phyloP scores from a whole-genome alignment of 2,113 vertebrate species.

The Eurystomus gularis region DNA sequence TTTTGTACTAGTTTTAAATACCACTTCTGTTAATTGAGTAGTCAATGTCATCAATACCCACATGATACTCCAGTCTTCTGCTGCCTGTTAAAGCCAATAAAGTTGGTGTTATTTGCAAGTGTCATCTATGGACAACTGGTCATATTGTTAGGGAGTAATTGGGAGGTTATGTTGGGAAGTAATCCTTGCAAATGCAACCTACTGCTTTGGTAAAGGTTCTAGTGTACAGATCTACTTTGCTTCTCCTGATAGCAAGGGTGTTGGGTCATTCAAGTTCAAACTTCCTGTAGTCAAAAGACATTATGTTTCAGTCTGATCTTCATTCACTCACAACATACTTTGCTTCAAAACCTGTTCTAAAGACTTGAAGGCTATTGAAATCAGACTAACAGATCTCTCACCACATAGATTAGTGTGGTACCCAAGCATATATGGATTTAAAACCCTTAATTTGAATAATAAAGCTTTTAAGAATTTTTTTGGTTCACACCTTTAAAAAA shows the following conservation, averaged over 20 bases:
- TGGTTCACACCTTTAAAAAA: background rate
- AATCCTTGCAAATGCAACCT: background rate
- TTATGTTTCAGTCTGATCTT: background rate
- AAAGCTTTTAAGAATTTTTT: background rate
- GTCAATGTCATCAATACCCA: background rate
- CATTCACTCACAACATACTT: background rate
- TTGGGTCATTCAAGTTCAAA: background rate
- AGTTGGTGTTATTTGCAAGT: background rate
- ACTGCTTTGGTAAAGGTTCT: background rate
- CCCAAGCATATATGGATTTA: background rate
- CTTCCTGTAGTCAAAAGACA: fast-evolving
- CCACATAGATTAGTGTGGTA: background rate
- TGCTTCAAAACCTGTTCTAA: background rate
- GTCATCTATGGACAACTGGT: background rate
- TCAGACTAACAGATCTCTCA: background rate
- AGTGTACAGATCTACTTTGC: background rate
- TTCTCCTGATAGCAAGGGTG: background rate
- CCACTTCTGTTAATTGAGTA: background rate
- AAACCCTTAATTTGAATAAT: background rate
- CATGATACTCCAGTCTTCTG: background rate
- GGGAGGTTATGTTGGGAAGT: background rate
- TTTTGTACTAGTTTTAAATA: background rate
- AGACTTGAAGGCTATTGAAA: background rate
- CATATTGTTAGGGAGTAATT: background rate
- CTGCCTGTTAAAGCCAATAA: background rate